A percentile compares a stretch with the other conserved stretches of the same genome.
phyloP scores from a whole-genome alignment of 1,140 invertebrate genomes.

The Drosophila trapezifrons region DNA sequence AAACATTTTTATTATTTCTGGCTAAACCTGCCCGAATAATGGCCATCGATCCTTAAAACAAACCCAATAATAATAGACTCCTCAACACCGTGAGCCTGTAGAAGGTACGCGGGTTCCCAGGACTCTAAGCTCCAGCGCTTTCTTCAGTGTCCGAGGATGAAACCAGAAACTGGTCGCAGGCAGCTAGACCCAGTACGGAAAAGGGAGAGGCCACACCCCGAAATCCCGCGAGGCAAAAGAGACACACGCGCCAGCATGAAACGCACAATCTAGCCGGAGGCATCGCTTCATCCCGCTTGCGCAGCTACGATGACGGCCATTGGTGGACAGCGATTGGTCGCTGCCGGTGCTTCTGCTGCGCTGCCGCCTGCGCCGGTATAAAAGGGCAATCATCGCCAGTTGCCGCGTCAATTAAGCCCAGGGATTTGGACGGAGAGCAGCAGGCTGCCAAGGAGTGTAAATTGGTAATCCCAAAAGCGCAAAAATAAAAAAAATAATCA shows the following conservation, averaged over 20 bases:
- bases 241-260: conserved; percentile 75
- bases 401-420: conserved; percentile 83
- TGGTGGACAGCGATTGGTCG: conserved; percentile 73
- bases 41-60: not conserved
- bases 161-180: conserved; percentile 38
- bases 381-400: conserved; percentile 83
- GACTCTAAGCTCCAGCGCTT: not conserved
- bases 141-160: not conserved
- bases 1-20: too few relatives aligned
- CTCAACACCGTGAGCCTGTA: not conserved
- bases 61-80: not conserved
- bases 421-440: conserved; percentile 67
- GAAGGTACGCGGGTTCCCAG: conserved; percentile 20
- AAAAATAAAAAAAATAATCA: conserved; percentile 6
- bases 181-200: conserved; percentile 22
- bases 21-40: not conserved
- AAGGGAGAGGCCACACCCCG: conserved; percentile 44
- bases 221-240: conserved; percentile 40
- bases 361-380: conserved; percentile 75
- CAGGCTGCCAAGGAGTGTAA: conserved; percentile 35
- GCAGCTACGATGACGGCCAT: conserved; percentile 48
- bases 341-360: conserved; percentile 43
- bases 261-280: conserved; percentile 5
- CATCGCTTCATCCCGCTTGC: conserved; percentile 27
- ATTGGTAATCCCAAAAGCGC: conserved; percentile 5